Conservation (phyloP, 1,140 invertebrate genomes). For the Zaprionus nigranus region DNA sequence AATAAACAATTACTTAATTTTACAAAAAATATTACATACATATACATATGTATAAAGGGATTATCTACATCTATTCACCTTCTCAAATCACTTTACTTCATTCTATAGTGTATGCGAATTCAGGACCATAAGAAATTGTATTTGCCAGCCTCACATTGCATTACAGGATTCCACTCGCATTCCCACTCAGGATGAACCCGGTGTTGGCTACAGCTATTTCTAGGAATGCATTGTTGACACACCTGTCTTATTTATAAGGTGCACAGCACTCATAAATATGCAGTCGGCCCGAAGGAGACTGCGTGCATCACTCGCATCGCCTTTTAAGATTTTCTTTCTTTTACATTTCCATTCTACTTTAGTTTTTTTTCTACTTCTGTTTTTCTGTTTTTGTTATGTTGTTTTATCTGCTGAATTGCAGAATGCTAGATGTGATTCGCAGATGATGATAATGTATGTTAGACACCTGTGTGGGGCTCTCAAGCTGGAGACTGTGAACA, state of each 20-base stretch:
- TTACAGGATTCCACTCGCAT: constrained; percentile 39
- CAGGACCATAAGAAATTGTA: neutral
- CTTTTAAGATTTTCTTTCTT: constrained; percentile 15
- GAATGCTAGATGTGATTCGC: constrained; percentile 23
- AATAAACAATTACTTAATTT: too few relatives aligned
- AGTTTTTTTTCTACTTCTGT: constrained; percentile 28
- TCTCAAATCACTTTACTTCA: too few relatives aligned
- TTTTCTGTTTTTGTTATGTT: constrained; percentile 9
- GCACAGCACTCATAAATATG: constrained; percentile 73
- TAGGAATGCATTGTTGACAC: constrained; percentile 76
- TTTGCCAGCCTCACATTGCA: constrained; percentile 32
- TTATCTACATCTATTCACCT: too few relatives aligned
- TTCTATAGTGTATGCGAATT: constrained; percentile 10
- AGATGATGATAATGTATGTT: constrained; percentile 9
- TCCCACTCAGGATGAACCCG: constrained; percentile 46
- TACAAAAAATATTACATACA: too few relatives aligned
- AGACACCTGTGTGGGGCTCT: constrained; percentile 16
- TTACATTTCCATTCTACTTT: constrained; percentile 32
- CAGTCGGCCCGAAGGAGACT: constrained; percentile 51
- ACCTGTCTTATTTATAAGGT: constrained; percentile 72
- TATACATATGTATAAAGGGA: too few relatives aligned
- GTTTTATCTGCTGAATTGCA: constrained; percentile 46
- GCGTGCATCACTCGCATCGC: constrained; percentile 57
- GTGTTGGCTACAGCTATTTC: neutral
- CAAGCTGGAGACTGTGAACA: constrained; percentile 14